A percentile compares a stretch with the other conserved stretches of the same genome.
Evolutionary conservation across 1,140 invertebrate genomes (phyloP).

Genomic region (Drosophila kikkawai): DNA sequence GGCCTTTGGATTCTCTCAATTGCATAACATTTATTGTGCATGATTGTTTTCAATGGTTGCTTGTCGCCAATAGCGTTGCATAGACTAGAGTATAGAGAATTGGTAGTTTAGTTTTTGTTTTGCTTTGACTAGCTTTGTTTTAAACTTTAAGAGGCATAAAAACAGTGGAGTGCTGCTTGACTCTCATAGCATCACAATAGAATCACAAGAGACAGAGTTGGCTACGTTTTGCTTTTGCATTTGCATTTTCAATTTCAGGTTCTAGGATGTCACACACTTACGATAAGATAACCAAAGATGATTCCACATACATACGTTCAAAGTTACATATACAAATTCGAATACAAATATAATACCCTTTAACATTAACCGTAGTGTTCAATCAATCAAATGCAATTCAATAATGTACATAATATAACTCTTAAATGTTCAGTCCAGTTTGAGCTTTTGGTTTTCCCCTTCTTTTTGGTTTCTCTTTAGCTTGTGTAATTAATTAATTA

Average conservation of each 20-base stretch:
- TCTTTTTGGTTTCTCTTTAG: conserved; percentile 53
- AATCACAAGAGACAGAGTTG: conserved; percentile 81
- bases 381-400: conserved; percentile 69
- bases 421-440: conserved; percentile 84
- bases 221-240: conserved; percentile 43
- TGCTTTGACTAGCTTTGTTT: conserved; percentile 59
- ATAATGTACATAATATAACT: conserved; percentile 72
- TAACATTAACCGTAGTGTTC: conserved; percentile 45
- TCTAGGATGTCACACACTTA: conserved; percentile 42
- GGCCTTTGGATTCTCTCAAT: conserved; percentile 54
- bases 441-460: conserved; percentile 77
- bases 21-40: conserved; percentile 75
- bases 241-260: conserved; percentile 24
- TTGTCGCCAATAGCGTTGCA: conserved; percentile 58
- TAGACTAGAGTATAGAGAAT: conserved; percentile 57
- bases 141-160: conserved; percentile 78
- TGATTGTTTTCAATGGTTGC: conserved; percentile 73
- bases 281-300: conserved; percentile 30
- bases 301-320: conserved; percentile 62
- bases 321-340: conserved; percentile 62
- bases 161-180: conserved; percentile 75
- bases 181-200: conserved; percentile 77
- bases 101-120: conserved; percentile 59
- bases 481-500: conserved; percentile 62
- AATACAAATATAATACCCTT: conserved; percentile 66